These are phyloP conservation scores for Coregonus ussuriensis DNA, from an alignment of 2,797 vertebrate genomes.

Conservation along the genomic window DNA sequence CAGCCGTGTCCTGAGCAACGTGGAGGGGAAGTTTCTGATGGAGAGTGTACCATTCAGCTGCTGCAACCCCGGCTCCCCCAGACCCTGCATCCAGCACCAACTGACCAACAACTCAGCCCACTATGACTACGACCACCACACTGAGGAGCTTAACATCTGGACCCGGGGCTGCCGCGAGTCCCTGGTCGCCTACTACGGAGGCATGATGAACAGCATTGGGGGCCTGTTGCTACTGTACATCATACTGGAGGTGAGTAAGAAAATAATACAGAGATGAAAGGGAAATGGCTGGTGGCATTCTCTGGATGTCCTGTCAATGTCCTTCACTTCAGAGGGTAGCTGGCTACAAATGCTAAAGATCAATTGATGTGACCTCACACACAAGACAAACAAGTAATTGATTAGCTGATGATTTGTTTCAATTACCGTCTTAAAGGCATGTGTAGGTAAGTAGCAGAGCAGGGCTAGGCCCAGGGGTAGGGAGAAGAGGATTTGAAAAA, in stretches of 20 bases:
- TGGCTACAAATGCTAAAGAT: neutral
- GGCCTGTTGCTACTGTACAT: constrained; percentile 64
- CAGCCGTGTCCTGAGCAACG: constrained; percentile 83
- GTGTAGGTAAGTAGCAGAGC: neutral
- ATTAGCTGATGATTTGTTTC: neutral
- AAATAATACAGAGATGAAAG: neutral
- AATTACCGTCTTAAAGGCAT: neutral
- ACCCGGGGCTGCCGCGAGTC: constrained; percentile 72
- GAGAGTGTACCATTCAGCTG: constrained; percentile 83
- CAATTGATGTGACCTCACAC: neutral
- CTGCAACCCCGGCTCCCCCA: constrained; percentile 81
- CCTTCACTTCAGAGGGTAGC: neutral
- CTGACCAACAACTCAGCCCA: constrained; percentile 84
- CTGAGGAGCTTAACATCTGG: constrained; percentile 83
- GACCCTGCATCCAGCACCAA: constrained; percentile 84
- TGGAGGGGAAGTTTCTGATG: constrained; percentile 80
- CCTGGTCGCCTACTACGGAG: constrained; percentile 76
- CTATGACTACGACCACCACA: constrained; percentile 83
- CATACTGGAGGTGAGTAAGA: constrained; percentile 55
- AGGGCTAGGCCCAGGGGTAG: neutral
- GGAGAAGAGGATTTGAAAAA: neutral
- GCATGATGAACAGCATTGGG: constrained; percentile 79
- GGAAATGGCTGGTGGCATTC: neutral
- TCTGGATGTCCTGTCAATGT: neutral
- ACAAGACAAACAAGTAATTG: neutral